Evolutionary conservation across 2,797 vertebrate species (phyloP).

Genomic region (Epinephelus awoara): DNA sequence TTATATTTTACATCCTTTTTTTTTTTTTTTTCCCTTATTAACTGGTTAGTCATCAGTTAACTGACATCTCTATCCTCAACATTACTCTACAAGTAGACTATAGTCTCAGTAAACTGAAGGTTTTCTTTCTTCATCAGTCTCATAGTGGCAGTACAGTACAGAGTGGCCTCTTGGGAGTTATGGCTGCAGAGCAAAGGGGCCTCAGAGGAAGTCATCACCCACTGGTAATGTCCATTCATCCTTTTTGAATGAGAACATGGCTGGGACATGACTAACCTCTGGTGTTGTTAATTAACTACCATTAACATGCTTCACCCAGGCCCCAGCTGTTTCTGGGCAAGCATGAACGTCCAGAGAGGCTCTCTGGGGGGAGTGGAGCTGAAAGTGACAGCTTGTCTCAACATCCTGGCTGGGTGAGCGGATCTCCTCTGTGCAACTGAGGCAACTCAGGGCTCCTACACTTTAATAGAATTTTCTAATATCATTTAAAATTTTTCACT

Average conservation of each 20-base stretch:
- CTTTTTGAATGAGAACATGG: slow-evolving; percentile 43
- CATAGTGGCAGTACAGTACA: not conserved
- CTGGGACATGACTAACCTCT: slow-evolving; percentile 59
- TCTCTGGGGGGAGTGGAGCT: slow-evolving; percentile 41
- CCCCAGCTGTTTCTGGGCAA: slow-evolving; percentile 56
- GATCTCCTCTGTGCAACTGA: not conserved
- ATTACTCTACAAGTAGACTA: not conserved
- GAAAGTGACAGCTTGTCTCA: slow-evolving; percentile 35
- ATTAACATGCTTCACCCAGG: slow-evolving; percentile 52
- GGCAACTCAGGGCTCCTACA: not conserved
- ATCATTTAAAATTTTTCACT: not conserved
- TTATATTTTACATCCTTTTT: too few relatives aligned
- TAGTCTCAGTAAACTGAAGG: not conserved
- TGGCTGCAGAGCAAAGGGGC: not conserved
- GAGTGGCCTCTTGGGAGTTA: slow-evolving; percentile 15
- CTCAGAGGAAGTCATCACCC: not conserved
- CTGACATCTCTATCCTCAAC: too few relatives aligned
- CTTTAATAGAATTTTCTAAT: not conserved
- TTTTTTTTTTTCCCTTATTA: too few relatives aligned
- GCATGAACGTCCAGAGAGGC: slow-evolving; percentile 43
- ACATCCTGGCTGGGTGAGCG: slow-evolving; percentile 17
- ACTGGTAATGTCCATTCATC: slow-evolving; percentile 39
- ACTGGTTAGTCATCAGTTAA: too few relatives aligned
- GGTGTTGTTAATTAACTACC: slow-evolving; percentile 69
- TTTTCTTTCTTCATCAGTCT: slow-evolving; percentile 30